Conservation (phyloP, 2,113 vertebrate genomes). For the Megaleporinus macrocephalus region DNA sequence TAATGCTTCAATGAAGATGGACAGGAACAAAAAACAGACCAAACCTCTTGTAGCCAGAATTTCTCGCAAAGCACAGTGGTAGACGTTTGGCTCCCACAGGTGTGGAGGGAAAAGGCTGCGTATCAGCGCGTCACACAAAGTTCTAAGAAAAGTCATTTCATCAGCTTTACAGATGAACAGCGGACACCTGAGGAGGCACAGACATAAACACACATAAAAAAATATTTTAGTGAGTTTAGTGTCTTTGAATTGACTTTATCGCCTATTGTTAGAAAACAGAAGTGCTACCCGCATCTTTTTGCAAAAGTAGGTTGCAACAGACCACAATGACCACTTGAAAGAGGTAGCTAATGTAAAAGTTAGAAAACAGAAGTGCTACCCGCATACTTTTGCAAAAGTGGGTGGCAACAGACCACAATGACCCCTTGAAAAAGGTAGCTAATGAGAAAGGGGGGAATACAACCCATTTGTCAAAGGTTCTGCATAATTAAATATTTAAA, state of each 20-base stretch:
- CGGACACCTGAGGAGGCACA: constrained; percentile 62
- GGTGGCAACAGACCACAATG: background rate
- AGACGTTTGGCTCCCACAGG: constrained; percentile 67
- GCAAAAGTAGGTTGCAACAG: background rate
- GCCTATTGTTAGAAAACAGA: background rate
- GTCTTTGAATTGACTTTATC: background rate
- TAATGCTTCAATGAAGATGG: constrained; percentile 33
- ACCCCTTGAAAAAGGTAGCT: background rate
- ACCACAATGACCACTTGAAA: background rate
- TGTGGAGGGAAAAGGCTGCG: constrained; percentile 73
- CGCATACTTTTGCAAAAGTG: background rate
- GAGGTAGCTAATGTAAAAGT: too few species aligned
- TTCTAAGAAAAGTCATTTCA: constrained; percentile 72
- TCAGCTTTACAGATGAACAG: constrained; percentile 68
- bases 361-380: background rate
- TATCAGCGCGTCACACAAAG: constrained; percentile 71
- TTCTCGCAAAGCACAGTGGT: constrained; percentile 76
- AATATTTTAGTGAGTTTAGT: background rate
- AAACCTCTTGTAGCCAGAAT: constrained; percentile 78
- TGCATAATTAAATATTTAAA: too few species aligned
- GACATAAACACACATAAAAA: background rate
- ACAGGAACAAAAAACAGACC: constrained; percentile 20
- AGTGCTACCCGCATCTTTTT: background rate
- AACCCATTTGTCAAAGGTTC: too few species aligned
- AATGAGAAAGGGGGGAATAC: background rate